Percentiles rank a stretch among this genome's conserved stretches.
Conservation (phyloP, 2,888 invertebrate genomes). For the Pandemis cinnamomeana region DNA sequence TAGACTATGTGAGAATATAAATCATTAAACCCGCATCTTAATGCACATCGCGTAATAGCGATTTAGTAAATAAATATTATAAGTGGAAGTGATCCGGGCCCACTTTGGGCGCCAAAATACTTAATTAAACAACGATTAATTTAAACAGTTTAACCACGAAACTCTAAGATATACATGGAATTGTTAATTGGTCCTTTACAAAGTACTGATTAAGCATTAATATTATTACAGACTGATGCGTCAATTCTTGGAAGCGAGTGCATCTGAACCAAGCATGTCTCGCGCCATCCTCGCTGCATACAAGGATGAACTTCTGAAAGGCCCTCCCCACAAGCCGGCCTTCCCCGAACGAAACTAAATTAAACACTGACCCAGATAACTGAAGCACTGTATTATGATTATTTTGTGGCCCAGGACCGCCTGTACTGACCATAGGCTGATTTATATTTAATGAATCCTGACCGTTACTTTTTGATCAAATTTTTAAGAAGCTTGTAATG, state of each 20-base stretch:
- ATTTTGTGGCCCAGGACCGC: neutral
- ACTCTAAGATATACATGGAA: neutral
- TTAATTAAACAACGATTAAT: neutral
- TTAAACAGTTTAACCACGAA: neutral
- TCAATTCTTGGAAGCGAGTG: conserved; percentile 79
- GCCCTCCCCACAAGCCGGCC: conserved; percentile 68
- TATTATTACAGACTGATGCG: conserved; percentile 71
- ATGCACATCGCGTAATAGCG: no score
- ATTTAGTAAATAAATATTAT: no score
- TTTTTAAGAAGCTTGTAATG: neutral
- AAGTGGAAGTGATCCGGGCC: neutral
- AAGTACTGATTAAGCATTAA: neutral
- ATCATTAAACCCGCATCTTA: no score
- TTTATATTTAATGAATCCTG: neutral
- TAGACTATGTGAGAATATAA: no score
- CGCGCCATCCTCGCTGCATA: conserved; percentile 78
- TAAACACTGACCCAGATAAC: neutral
- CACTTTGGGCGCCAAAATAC: conserved; percentile 6
- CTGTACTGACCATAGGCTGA: neutral
- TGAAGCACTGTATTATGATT: conserved; percentile 13
- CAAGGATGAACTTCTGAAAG: conserved; percentile 79
- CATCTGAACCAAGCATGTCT: conserved; percentile 77
- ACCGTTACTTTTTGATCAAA: neutral
- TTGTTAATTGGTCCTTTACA: neutral
- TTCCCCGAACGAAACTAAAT: conserved; percentile 69